Conservation (phyloP, 2,888 invertebrate genomes). For the Lamellibrachia satsuma region DNA sequence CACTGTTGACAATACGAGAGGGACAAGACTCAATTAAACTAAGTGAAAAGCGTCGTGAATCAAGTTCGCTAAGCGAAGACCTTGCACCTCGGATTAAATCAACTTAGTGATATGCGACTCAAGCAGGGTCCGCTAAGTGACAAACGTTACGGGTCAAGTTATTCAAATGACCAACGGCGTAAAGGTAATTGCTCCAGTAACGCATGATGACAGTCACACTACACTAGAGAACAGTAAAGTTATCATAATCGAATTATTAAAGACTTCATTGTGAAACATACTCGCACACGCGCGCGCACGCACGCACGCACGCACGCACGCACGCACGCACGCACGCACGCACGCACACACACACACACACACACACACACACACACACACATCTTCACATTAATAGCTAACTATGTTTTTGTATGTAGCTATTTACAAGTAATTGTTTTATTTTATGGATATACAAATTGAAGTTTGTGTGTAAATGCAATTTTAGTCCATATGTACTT, state of each 20-base stretch:
- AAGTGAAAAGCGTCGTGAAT: slow-evolving; percentile 17
- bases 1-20: background rate
- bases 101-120: background rate
- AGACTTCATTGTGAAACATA: background rate
- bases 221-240: background rate
- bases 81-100: background rate
- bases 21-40: background rate
- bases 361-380: no score
- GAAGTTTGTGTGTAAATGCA: no score
- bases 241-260: background rate
- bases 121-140: background rate
- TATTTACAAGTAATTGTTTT: no score
- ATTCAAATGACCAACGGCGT: background rate
- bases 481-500: no score
- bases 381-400: no score
- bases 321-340: no score
- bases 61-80: background rate
- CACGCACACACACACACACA: no score
- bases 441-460: no score
- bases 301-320: no score
- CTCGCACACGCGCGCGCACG: background rate
- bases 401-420: no score
- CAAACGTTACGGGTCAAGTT: background rate
- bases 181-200: background rate
- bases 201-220: background rate